Evolutionary conservation across 1,140 invertebrate species (phyloP), one percentile per base, ranked within the genome.

Genomic region (Orchesella cincta): DNA sequence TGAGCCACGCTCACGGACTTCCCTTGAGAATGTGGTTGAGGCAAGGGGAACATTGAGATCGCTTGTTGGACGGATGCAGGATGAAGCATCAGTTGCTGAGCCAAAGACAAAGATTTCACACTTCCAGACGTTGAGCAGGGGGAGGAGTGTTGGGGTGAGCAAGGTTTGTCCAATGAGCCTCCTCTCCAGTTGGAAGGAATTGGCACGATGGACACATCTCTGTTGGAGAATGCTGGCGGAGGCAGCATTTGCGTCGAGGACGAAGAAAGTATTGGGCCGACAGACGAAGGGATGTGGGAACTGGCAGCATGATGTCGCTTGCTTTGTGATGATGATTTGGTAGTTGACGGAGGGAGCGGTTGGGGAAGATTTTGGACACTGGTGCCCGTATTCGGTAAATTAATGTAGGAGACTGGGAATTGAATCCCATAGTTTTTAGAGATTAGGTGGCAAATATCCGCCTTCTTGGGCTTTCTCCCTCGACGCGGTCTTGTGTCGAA

Each of bases 361-460:
- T n/a, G n/a, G n/a, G n/a, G n/a, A n/a, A n/a, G n/a, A n/a, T n/a
- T n/a, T n/a, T n/a, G n/a, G n/a, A n/a, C n/a, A n/a, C n/a, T n/a
- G n/a, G n/a, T n/a, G n/a, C n/a, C n/a, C n/a, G n/a, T n/a, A n/a
- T n/a, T n/a, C n/a, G n/a, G n/a, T n/a, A n/a, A n/a, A n/a, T n/a
- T n/a, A n/a, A n/a, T n/a, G n/a, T n/a, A n/a, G n/a, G n/a, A n/a
- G n/a, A 14, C 39, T 1, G 81, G 81, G 39, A 82, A 82, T 2
- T 80, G 75, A 74, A 82, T 94, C 0, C 93, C 93, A 82, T 94
- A 94, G 83, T 94, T 94, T 81, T 94, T 94, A 83, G 94, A 94
- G 80, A 95, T 94, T n/a, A 95, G 85, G 82, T 94, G 93, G 80
- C 93, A 95, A 78, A 95, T 94, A 83, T 95, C 93, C 0, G 93